phyloP scores from a whole-genome alignment of 2,797 vertebrate species.

The Sebastes minor region DNA sequence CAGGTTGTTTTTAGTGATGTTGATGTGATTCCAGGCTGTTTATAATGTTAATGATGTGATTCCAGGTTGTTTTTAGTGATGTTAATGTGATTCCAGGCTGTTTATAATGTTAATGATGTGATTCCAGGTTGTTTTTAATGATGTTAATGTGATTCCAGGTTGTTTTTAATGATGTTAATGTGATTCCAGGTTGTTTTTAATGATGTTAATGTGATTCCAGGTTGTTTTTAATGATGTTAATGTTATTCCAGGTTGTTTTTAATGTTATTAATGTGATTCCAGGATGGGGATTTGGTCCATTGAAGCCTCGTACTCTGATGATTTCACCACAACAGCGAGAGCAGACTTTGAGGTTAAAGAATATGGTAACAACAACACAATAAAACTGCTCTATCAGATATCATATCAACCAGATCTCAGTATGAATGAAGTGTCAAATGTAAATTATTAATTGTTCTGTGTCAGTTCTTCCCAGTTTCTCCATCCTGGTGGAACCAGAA shows the following conservation, averaged over 20 bases:
- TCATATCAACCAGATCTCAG: not conserved
- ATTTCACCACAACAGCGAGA: conserved; percentile 82
- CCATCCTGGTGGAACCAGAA: conserved; percentile 84
- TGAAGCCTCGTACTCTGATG: conserved; percentile 85
- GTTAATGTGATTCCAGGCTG: conserved; percentile 72
- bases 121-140: not conserved
- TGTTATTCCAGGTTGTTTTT: not conserved
- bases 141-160: not conserved
- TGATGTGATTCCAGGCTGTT: too few species aligned
- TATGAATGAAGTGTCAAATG: not conserved
- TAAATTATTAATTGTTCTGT: not conserved
- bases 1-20: not conserved
- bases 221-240: not conserved
- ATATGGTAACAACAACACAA: conserved; percentile 87
- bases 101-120: not conserved
- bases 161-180: not conserved
- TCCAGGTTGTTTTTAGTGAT: not conserved
- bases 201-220: not conserved
- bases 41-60: not conserved
- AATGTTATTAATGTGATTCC: not conserved
- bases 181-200: not conserved
- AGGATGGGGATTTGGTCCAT: conserved; percentile 92
- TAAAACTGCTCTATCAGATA: not conserved
- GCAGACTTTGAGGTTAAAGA: conserved; percentile 91
- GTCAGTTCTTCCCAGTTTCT: conserved; percentile 91